A percentile compares a stretch with the other conserved stretches of the same genome.
These are phyloP conservation scores for Hippocampus guttulatus DNA, from an alignment of 2,113 vertebrate genomes.

Conservation along the genomic window DNA sequence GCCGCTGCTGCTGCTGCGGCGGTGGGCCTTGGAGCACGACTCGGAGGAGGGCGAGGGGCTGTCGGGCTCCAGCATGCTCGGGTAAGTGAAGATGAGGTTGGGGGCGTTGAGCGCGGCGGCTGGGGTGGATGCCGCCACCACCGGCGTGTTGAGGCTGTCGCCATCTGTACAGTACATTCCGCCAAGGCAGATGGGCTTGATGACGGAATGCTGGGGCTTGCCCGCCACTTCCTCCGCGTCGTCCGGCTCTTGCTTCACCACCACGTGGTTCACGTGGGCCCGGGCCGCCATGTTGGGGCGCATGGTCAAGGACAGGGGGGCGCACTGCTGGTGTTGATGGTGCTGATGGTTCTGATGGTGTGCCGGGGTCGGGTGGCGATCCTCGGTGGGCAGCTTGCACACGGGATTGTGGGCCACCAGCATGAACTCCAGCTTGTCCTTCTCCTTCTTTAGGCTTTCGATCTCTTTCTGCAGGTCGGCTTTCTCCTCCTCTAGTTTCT, in stretches of 20 bases:
- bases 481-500: slow-evolving; percentile 96
- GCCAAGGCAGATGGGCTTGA: slow-evolving; percentile 95
- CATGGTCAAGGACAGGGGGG: slow-evolving; percentile 76
- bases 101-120: slow-evolving; percentile 88
- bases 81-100: slow-evolving; percentile 97
- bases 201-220: slow-evolving; percentile 90
- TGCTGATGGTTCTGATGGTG: slow-evolving; percentile 46
- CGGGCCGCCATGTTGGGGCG: slow-evolving; percentile 57
- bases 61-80: slow-evolving; percentile 92
- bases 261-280: slow-evolving; percentile 67
- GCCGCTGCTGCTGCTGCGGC: slow-evolving; percentile 97
- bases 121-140: slow-evolving; percentile 92
- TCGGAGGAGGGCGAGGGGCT: slow-evolving; percentile 92
- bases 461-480: slow-evolving; percentile 96
- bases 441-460: slow-evolving; percentile 92
- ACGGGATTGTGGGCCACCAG: slow-evolving; percentile 92
- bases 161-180: slow-evolving; percentile 84
- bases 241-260: slow-evolving; percentile 92
- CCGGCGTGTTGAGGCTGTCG: slow-evolving; percentile 96
- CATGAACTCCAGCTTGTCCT: slow-evolving; percentile 99
- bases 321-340: slow-evolving; percentile 49
- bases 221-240: slow-evolving; percentile 72
- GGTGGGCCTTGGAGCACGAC: slow-evolving; percentile 98
- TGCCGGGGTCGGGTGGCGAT: slow-evolving; percentile 61
- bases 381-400: slow-evolving; percentile 90